Base-by-base conservation (phyloP, 2,797 vertebrate genomes). In the Trematomus bernacchii region DNA sequence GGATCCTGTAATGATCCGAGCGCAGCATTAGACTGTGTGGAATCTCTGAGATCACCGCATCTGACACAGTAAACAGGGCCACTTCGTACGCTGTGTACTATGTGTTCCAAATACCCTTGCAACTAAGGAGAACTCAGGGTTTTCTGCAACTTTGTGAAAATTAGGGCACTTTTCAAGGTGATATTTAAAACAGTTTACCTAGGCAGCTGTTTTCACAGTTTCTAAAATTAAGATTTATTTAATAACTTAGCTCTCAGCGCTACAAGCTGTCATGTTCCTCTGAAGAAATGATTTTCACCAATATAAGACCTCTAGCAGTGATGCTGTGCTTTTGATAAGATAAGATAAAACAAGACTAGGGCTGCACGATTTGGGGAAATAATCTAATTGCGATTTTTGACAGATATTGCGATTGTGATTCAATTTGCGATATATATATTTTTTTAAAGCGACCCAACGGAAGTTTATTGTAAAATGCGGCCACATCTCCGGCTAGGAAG, bases 11-110 rank as follows among this genome's bases (percentile, higher is more conserved):
- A 77, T 83, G 66, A 76, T 80, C 63, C 50, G 76, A 63, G 37
- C 3, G 0, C 55, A 71, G 80, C 63, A 65, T 79, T 67, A 59
- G 62, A 57, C 73, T 37, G 43, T 51, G 16, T 66, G 89, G 87
- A 87, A 87, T 84, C 66, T 85, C 46, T 90, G 85, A 89, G 79
- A 76, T 90, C 89, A 87, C 58, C 43, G 54, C 3, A 4, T 44
- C 74, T 71, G 30, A 27, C 52, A 19, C 30, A 66, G 77, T 65
- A 76, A 80, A 84, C 47, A 52, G 58, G 79, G 63, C 68, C 77
- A 71, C 65, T 86, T 85, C 79, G 12, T 46, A 67, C 66, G 44
- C 18, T 12, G 37, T 72, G 55, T 33, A 43, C 44, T 55, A 27
- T 10, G 18, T 69, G 30, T 50, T 27, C 65, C 15, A 55, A 78